phyloP scores from a whole-genome alignment of 1,140 invertebrate genomes.

The Leptopilina boulardi region DNA sequence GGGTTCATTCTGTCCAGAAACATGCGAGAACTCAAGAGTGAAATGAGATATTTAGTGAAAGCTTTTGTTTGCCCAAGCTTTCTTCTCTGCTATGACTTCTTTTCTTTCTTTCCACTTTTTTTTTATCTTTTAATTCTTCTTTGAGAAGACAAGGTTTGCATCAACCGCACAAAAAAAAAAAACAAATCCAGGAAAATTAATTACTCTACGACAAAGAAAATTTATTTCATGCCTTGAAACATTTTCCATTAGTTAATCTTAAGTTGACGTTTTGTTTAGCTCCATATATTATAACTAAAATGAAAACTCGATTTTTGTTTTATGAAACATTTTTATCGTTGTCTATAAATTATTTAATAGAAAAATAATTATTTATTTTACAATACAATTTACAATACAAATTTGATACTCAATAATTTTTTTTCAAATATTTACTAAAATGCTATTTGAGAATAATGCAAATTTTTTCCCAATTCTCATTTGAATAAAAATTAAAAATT shows the following conservation, averaged over 20 bases:
- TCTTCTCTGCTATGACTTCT: not conserved
- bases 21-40: slow-evolving; percentile 31
- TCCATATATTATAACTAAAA: no score
- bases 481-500: no score
- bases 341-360: no score
- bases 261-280: no score
- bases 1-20: slow-evolving; percentile 38
- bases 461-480: no score
- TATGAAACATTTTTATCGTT: no score
- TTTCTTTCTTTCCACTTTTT: not conserved
- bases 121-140: slow-evolving; percentile 15
- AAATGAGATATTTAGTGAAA: slow-evolving; percentile 31
- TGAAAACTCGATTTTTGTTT: no score
- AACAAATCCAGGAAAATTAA: not conserved
- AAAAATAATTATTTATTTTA: no score
- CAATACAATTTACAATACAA: no score
- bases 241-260: not conserved
- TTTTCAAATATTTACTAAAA: no score
- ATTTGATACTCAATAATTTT: no score
- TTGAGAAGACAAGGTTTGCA: not conserved
- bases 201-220: not conserved
- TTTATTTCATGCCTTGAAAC: slow-evolving; percentile 22
- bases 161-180: not conserved
- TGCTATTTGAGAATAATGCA: no score
- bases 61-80: slow-evolving; percentile 11